phyloP scores from a whole-genome alignment of 2,888 invertebrate species.

The Acanthoscelides obtectus region DNA sequence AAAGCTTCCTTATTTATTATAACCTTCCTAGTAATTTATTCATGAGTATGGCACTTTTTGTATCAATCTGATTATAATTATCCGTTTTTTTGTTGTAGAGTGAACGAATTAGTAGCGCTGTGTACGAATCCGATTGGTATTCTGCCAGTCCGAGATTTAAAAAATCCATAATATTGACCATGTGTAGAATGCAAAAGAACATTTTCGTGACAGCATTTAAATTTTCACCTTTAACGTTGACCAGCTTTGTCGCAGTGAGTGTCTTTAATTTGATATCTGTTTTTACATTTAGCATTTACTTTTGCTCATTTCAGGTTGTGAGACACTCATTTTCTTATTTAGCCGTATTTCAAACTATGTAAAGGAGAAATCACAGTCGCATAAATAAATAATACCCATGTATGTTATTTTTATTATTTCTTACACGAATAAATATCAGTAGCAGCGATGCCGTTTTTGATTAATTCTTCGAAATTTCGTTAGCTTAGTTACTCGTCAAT shows the following conservation, averaged over 20 bases:
- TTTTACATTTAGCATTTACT: too few relatives aligned
- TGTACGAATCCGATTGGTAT: slow-evolving; percentile 28
- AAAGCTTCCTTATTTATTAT: too few relatives aligned
- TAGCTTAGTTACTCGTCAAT: too few relatives aligned
- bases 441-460: too few relatives aligned
- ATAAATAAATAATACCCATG: too few relatives aligned
- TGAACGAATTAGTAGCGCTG: slow-evolving; percentile 13
- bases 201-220: slow-evolving; percentile 32
- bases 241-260: slow-evolving; percentile 25
- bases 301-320: slow-evolving; percentile 28
- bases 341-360: slow-evolving; percentile 16
- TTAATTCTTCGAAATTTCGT: too few relatives aligned
- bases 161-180: slow-evolving; percentile 29
- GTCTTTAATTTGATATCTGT: neutral
- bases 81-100: slow-evolving; percentile 21
- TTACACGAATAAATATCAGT: too few relatives aligned
- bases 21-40: too few relatives aligned
- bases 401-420: too few relatives aligned
- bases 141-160: slow-evolving; percentile 26
- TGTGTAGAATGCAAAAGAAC: slow-evolving; percentile 28
- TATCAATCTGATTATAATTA: neutral
- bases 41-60: too few relatives aligned
- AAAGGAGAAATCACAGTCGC: too few relatives aligned
- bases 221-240: slow-evolving; percentile 28
- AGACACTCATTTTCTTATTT: slow-evolving; percentile 29